These are phyloP conservation scores for Tyria jacobaeae DNA, from an alignment of 2,888 invertebrate species.

Conservation along the genomic window DNA sequence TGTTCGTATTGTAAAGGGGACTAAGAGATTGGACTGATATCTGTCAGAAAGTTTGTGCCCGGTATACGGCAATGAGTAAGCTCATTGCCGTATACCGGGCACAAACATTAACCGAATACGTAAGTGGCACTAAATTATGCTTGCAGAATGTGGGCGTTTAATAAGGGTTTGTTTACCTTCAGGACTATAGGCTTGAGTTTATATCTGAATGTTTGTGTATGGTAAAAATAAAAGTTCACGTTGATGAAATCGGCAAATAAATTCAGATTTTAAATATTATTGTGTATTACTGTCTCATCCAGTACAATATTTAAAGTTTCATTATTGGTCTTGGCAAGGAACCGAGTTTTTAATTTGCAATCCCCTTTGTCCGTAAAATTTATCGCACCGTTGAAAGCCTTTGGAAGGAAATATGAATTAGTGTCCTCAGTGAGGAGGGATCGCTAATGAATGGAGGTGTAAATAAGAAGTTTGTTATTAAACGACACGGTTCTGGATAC, in stretches of 20 bases:
- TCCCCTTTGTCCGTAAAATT: conserved; percentile 77
- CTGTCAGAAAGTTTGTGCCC: too few species aligned
- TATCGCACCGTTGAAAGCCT: conserved; percentile 74
- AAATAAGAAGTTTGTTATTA: conserved; percentile 54
- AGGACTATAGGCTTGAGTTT: too few species aligned
- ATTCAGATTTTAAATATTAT: conserved; percentile 22
- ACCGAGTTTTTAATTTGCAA: conserved; percentile 80
- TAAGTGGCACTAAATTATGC: too few species aligned
- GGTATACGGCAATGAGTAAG: too few species aligned
- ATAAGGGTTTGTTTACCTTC: too few species aligned
- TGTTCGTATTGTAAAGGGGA: too few species aligned
- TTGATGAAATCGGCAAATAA: not conserved
- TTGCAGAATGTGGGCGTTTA: too few species aligned
- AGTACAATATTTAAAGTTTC: conserved; percentile 54
- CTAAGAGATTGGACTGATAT: too few species aligned
- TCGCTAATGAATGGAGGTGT: conserved; percentile 66
- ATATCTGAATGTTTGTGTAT: too few species aligned
- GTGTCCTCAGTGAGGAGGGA: conserved; percentile 66
- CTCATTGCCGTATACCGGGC: too few species aligned
- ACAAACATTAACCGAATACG: too few species aligned
- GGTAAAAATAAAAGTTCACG: not conserved
- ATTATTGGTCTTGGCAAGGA: conserved; percentile 70
- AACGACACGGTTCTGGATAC: conserved; percentile 40
- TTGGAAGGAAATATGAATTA: conserved; percentile 80
- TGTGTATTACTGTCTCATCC: conserved; percentile 50